Conservation (phyloP, 2,888 invertebrate genomes). For the Lasioglossum zephyrum region DNA sequence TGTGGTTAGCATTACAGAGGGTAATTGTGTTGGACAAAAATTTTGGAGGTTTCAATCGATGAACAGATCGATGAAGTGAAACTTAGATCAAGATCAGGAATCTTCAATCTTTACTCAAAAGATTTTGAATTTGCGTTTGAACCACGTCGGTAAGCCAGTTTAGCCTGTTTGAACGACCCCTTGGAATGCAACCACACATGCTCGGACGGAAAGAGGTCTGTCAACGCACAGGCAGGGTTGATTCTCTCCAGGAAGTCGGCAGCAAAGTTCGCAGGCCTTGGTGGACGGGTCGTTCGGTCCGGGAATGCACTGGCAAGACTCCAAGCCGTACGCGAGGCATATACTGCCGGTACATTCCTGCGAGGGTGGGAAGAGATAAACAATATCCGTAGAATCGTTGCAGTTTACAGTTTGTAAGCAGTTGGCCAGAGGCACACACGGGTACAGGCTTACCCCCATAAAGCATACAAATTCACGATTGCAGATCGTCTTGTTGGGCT, state of each 20-base stretch:
- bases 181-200: not conserved
- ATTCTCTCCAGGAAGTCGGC: slow-evolving; percentile 93
- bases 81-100: not conserved
- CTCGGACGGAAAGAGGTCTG: not conserved
- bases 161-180: not conserved
- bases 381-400: not conserved
- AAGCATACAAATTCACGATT: slow-evolving; percentile 99
- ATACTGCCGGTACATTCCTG: slow-evolving; percentile 99
- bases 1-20: not conserved
- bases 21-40: not conserved
- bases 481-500: slow-evolving; percentile 97
- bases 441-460: slow-evolving; percentile 92
- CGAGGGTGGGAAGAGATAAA: slow-evolving; percentile 30
- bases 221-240: slow-evolving; percentile 89
- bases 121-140: not conserved
- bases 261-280: slow-evolving; percentile 96
- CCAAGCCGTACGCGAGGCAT: slow-evolving; percentile 97
- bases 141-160: not conserved
- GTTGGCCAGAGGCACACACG: not conserved
- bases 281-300: slow-evolving; percentile 92
- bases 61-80: too few relatives aligned
- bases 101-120: not conserved
- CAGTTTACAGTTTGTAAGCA: not conserved
- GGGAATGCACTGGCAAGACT: slow-evolving; percentile 97
- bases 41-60: not conserved